These are phyloP conservation scores for Onychomys leucogaster DNA, from an alignment of 2,797 vertebrate species.

Conservation along the genomic window DNA sequence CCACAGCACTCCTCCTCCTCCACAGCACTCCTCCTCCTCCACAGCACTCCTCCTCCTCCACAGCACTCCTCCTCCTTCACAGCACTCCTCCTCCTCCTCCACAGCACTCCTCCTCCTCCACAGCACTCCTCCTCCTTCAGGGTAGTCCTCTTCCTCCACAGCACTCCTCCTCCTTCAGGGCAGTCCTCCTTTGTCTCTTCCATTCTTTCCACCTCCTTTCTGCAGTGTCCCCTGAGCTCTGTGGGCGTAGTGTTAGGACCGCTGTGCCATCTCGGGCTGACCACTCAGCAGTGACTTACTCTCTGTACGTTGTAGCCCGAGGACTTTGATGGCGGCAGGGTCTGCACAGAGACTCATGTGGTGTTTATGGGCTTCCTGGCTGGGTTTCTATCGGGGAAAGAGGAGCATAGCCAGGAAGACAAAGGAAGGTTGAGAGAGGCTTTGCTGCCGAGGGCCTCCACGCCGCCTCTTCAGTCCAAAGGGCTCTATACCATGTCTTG, in stretches of 20 bases:
- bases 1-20: too few relatives aligned
- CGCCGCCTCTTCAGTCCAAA: neutral
- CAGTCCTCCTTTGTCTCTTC: neutral
- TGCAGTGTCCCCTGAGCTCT: neutral
- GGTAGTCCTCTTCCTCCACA: neutral
- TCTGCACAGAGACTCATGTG: too few relatives aligned
- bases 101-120: too few relatives aligned
- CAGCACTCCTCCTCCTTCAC: too few relatives aligned
- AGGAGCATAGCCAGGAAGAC: neutral
- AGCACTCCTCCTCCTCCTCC: too few relatives aligned
- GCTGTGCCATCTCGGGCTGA: too few relatives aligned
- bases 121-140: too few relatives aligned
- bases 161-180: too few relatives aligned
- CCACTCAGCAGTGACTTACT: neutral
- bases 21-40: too few relatives aligned
- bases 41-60: too few relatives aligned
- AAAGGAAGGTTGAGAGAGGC: neutral
- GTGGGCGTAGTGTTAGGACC: rapidly evolving
- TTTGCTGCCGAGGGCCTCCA: neutral
- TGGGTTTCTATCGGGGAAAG: neutral
- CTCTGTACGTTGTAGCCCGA: neutral
- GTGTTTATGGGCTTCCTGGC: neutral
- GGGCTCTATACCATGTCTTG: neutral
- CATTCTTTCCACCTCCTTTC: too few relatives aligned
- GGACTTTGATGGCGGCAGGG: neutral